Evolutionary conservation across 2,113 vertebrate species (phyloP), one percentile per base, ranked within the genome.

Genomic region (Bufo bufo): DNA sequence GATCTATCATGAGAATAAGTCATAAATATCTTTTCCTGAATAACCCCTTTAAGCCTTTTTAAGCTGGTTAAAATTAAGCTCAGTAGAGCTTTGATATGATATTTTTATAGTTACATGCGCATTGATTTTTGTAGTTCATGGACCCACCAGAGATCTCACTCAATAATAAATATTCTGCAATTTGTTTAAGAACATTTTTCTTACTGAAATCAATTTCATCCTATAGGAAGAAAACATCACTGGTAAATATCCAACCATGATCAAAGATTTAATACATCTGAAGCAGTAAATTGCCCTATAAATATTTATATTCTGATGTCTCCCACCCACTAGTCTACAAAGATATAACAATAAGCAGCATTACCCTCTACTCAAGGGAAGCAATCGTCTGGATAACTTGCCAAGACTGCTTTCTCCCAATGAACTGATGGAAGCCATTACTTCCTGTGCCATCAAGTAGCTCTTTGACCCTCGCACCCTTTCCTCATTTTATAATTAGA

Each of bases 381-480:
- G 66, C 45, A 74, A 16, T 63, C 33, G 45, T 45, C 56, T 47
- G 17, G 66, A 20, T 45, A 56, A 58, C 66, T 69, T 84, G 81
- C 81, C 82, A 84, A 77, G 47, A 78, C 56, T 54, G 61, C 61
- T 84, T 66, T 89, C 49, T 89, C 12, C 87, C 78, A 61, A 56
- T 11, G 23, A 63, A 65, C 59, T 89, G 87, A 89, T 84, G 82
- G 87, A 89, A 89, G 84, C 71, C 87, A 89, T 61, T 23, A 43
- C 69, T 89, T 89, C 74, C 82, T 89, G 87, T 78, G 72, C 81
- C 82, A 89, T 89, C 81, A 78, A 84, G 87, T 89, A 84, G 87
- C 81, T 84, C 82, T 89, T 77, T 89, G 82, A 84, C 87, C 87
- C 72, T 89, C 50, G 59, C 82, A 78, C 82, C 74, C 74, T 84